Evolutionary conservation across 2,888 invertebrate genomes (phyloP).

Genomic region (Erynnis tages): DNA sequence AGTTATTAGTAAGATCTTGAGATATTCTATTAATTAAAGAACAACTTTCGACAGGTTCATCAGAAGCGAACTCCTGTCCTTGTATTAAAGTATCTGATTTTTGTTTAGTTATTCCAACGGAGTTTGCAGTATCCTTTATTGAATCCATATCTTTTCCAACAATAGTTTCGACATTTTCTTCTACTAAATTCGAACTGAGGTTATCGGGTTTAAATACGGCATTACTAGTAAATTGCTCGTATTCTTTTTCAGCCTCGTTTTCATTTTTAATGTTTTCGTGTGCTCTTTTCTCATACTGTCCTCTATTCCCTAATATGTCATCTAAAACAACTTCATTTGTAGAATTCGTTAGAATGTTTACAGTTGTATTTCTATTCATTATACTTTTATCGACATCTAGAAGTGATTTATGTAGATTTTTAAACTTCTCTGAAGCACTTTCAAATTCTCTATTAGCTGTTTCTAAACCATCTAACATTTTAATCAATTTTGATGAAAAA

Average conservation of each 20-base stretch:
- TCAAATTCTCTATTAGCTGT: slow-evolving; percentile 52
- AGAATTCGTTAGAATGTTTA: too few species aligned
- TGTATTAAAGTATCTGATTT: neutral
- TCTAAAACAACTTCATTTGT: neutral
- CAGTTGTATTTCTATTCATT: neutral
- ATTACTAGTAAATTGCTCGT: slow-evolving; percentile 1
- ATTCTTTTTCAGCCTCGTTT: slow-evolving; percentile 12
- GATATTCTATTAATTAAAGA: neutral
- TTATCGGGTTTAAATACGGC: neutral
- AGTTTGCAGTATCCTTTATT: too few species aligned
- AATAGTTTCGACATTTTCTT: too few species aligned
- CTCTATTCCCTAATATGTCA: neutral
- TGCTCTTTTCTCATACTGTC: neutral
- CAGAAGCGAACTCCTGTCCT: neutral
- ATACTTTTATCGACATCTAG: slow-evolving; percentile 12
- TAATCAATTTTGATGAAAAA: slow-evolving; percentile 27
- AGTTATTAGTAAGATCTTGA: neutral
- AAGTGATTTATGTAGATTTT: slow-evolving; percentile 32
- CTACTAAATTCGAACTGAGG: too few species aligned
- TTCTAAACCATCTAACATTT: slow-evolving; percentile 51
- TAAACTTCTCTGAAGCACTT: slow-evolving; percentile 43
- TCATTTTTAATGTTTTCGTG: slow-evolving; percentile 5
- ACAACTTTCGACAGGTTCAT: neutral
- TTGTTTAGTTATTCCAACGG: neutral
- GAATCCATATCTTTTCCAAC: neutral